Percentiles rank a stretch among this genome's conserved stretches.
Evolutionary conservation across 2,888 invertebrate species (phyloP).

Genomic region (Orthosia cruda): DNA sequence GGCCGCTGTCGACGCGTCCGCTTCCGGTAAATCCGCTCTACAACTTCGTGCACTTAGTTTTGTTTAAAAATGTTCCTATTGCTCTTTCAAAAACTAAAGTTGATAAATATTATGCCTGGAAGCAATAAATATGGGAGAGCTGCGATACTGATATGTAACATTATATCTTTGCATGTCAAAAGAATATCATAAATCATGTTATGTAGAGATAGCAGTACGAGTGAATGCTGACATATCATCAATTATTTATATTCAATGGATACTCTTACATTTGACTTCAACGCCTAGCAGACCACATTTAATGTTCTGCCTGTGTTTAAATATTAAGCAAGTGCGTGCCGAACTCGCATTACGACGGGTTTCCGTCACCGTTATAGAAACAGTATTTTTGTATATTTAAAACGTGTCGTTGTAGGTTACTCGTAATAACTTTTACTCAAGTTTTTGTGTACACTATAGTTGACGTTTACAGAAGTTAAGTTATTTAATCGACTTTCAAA

Average conservation of each 20-base stretch:
- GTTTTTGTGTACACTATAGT: background rate
- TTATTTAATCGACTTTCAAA: constrained; percentile 19
- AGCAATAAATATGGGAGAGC: constrained; percentile 51
- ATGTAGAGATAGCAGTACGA: constrained; percentile 50
- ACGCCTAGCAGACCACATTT: constrained; percentile 39
- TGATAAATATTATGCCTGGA: constrained; percentile 58
- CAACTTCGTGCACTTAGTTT: constrained; percentile 89
- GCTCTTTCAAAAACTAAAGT: constrained; percentile 68
- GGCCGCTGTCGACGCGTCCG: constrained; percentile 90
- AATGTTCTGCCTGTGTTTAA: constrained; percentile 31
- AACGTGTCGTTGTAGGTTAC: constrained; percentile 17
- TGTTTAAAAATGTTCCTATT: constrained; percentile 82
- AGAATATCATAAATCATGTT: constrained; percentile 67
- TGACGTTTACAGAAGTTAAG: constrained; percentile 25
- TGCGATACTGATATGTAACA: constrained; percentile 41
- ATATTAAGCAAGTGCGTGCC: constrained; percentile 56
- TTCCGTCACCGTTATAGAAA: constrained; percentile 37
- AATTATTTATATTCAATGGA: constrained; percentile 60
- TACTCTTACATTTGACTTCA: constrained; percentile 56
- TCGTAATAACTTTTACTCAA: constrained; percentile 24
- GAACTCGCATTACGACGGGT: constrained; percentile 37
- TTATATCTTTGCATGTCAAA: constrained; percentile 64
- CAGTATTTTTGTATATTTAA: constrained; percentile 35
- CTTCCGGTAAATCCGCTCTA: constrained; percentile 91
- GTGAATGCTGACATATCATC: constrained; percentile 60